These are phyloP conservation scores for Lasaia peninsularis DNA, from an alignment of 1,140 invertebrate genomes.

Conservation along the genomic window DNA sequence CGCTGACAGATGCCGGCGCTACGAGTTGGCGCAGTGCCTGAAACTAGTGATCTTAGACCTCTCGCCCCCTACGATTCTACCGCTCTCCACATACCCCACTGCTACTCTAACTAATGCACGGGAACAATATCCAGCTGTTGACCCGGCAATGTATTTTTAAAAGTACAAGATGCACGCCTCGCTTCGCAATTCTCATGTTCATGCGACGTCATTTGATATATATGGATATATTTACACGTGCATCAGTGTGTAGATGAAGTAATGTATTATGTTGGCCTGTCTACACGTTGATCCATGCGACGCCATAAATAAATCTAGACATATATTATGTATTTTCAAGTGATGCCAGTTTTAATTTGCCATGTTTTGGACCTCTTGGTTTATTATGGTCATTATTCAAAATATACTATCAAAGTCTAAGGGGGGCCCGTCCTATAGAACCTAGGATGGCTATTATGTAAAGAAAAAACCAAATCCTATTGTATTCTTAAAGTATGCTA, in stretches of 20 bases:
- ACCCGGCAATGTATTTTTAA: slow-evolving; percentile 46
- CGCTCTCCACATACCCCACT: slow-evolving; percentile 43
- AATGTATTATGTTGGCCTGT: slow-evolving; percentile 7
- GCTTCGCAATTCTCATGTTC: slow-evolving; percentile 15
- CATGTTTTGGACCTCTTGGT: too few species aligned
- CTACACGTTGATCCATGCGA: neutral
- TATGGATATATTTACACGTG: slow-evolving; percentile 24
- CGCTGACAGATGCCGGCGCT: slow-evolving; percentile 53
- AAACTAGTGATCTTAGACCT: slow-evolving; percentile 35
- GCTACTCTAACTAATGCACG: slow-evolving; percentile 48
- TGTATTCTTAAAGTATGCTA: too few species aligned
- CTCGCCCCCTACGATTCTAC: slow-evolving; percentile 38
- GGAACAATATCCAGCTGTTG: slow-evolving; percentile 48
- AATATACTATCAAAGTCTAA: too few species aligned
- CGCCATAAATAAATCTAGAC: slow-evolving; percentile 4
- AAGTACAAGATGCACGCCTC: slow-evolving; percentile 8
- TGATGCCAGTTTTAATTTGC: too few species aligned
- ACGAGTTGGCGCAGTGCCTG: slow-evolving; percentile 61
- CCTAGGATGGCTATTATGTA: too few species aligned
- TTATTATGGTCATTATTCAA: too few species aligned
- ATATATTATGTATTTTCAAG: neutral
- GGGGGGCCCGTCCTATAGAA: too few species aligned
- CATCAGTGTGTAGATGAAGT: neutral
- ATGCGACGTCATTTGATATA: slow-evolving; percentile 17
- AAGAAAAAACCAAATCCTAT: too few species aligned